Evolutionary conservation across 2,113 vertebrate species (phyloP).

Genomic region (Tursiops truncatus): DNA sequence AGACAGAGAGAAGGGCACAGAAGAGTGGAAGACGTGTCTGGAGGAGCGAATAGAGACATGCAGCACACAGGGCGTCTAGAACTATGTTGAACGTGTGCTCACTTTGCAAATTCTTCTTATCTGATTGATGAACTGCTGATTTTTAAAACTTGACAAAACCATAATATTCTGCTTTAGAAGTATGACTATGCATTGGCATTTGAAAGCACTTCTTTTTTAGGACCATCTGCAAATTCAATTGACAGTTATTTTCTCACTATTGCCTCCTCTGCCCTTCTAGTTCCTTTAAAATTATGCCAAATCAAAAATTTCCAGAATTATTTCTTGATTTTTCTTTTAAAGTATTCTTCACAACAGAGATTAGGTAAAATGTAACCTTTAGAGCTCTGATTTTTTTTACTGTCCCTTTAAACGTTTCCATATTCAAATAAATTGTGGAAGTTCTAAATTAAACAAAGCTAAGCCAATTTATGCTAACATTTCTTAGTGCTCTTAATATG

Average conservation of each 20-base stretch:
- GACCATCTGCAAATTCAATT: constrained; percentile 24
- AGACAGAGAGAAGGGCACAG: neutral
- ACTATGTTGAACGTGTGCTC: neutral
- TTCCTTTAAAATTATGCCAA: constrained; percentile 32
- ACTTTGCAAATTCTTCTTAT: constrained; percentile 23
- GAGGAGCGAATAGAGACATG: neutral
- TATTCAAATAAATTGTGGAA: neutral
- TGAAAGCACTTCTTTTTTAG: constrained; percentile 38
- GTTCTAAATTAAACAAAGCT: neutral
- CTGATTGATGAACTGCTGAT: neutral
- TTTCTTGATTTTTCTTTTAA: constrained; percentile 4
- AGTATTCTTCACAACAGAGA: neutral
- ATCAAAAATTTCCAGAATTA: constrained; percentile 15
- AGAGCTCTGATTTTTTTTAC: neutral
- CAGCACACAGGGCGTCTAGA: neutral
- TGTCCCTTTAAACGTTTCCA: neutral
- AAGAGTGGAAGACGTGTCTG: neutral
- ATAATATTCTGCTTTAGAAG: constrained; percentile 20
- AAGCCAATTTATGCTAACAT: constrained; percentile 20
- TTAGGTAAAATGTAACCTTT: neutral
- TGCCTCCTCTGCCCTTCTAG: neutral
- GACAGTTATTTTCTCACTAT: constrained; percentile 21
- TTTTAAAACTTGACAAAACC: constrained; percentile 25
- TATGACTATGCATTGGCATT: constrained; percentile 42
- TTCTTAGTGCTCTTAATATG: neutral